Percentiles rank a stretch among this genome's conserved stretches.
phyloP scores from a whole-genome alignment of 2,797 vertebrate species.

The Bothrops alternatus region DNA sequence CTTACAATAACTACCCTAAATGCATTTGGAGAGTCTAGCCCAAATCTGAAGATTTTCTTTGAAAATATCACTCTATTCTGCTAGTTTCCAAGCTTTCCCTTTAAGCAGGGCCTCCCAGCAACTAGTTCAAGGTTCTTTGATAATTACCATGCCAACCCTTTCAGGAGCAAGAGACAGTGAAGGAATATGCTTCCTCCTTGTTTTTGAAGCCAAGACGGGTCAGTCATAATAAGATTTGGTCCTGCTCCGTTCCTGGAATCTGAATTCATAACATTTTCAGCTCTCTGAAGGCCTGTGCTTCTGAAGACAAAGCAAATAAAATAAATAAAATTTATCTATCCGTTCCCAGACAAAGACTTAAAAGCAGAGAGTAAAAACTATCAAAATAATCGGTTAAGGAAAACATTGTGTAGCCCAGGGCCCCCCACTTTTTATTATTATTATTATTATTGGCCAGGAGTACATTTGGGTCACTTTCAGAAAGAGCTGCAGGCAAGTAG shows the following conservation, averaged over 20 bases:
- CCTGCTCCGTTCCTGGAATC: background rate
- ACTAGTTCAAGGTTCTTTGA: slow-evolving; percentile 6
- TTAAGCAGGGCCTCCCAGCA: background rate
- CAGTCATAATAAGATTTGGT: background rate
- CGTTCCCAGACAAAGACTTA: background rate
- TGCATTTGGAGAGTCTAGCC: background rate
- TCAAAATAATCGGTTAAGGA: background rate
- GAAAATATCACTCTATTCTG: background rate
- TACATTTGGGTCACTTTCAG: background rate
- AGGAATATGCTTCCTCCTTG: background rate
- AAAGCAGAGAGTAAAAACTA: background rate
- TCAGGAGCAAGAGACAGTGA: background rate
- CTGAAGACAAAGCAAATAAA: background rate
- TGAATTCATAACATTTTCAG: background rate
- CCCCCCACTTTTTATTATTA: background rate
- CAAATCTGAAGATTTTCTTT: background rate
- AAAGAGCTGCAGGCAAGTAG: background rate
- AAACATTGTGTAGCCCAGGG: background rate
- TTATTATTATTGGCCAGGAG: background rate
- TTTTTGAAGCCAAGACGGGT: background rate
- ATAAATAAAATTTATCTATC: background rate
- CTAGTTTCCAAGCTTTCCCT: background rate
- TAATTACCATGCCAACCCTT: slow-evolving; percentile 4
- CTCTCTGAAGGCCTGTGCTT: background rate
- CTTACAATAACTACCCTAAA: background rate